phyloP scores from a whole-genome alignment of 2,113 vertebrate genomes.

The Colossoma macropomum region DNA sequence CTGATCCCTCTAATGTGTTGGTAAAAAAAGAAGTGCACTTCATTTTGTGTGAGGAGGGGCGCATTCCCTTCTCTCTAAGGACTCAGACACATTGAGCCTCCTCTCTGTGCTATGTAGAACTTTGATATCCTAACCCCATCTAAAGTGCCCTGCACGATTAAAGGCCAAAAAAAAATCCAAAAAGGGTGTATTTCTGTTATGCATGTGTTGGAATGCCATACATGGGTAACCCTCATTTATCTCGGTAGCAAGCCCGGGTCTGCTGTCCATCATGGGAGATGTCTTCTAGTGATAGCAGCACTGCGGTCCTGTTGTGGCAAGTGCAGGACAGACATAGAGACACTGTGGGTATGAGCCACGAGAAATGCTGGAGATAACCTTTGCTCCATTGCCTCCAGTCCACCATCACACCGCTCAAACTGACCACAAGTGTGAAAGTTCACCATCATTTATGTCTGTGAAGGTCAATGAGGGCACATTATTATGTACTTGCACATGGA shows the following conservation, averaged over 20 bases:
- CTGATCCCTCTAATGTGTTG: not conserved
- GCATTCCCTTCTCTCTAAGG: not conserved
- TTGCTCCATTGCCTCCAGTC: not conserved
- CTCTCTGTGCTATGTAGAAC: not conserved
- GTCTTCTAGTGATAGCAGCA: constrained; percentile 42
- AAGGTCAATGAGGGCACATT: constrained; percentile 51
- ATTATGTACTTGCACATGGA: not conserved
- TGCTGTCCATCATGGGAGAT: constrained; percentile 23
- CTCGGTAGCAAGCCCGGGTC: not conserved
- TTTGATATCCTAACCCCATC: not conserved
- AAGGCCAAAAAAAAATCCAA: not conserved
- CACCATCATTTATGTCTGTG: constrained; percentile 19
- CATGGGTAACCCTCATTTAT: not conserved
- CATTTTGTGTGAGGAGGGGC: not conserved
- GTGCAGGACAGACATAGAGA: constrained; percentile 20
- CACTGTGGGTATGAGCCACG: constrained; percentile 1
- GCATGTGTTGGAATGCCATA: not conserved
- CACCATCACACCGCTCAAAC: constrained; percentile 6
- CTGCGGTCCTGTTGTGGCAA: constrained; percentile 53
- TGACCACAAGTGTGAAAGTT: constrained; percentile 19
- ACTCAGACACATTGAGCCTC: not conserved
- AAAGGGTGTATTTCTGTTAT: not conserved
- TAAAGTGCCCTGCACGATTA: not conserved
- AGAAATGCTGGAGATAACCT: constrained; percentile 56
- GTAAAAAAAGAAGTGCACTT: not conserved